phyloP scores from a whole-genome alignment of 2,797 vertebrate species.

The Sebastes miniatus region DNA sequence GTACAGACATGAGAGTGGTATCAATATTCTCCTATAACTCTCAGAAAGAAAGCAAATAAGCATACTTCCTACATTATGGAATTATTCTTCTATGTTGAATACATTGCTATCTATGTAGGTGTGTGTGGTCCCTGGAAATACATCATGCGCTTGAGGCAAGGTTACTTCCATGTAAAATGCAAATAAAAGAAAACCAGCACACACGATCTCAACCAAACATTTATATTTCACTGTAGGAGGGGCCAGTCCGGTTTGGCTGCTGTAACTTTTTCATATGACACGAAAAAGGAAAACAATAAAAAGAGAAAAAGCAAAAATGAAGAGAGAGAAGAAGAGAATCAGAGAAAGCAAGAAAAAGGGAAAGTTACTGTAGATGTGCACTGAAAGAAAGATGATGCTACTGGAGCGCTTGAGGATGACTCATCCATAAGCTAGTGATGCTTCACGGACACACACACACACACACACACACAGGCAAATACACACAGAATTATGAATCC shows the following conservation, averaged over 20 bases:
- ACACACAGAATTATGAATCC: conserved; percentile 25
- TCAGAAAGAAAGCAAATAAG: neutral
- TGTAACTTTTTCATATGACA: conserved; percentile 6
- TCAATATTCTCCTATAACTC: neutral
- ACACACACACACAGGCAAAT: conserved; percentile 14
- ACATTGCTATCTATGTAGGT: neutral
- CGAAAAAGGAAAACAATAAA: neutral
- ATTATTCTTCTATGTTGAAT: neutral
- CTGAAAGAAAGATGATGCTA: conserved; percentile 50
- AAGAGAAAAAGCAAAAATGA: neutral
- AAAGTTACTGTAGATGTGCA: conserved; percentile 43
- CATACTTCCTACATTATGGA: neutral
- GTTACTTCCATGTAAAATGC: conserved; percentile 17
- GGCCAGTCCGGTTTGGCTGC: neutral
- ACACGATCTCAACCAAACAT: conserved; percentile 20
- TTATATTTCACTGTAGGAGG: conserved; percentile 35
- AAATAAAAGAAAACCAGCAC: conserved; percentile 19
- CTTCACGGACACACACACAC: conserved; percentile 38
- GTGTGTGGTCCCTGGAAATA: conserved; percentile 24
- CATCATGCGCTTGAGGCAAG: conserved; percentile 4
- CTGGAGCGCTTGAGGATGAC: conserved; percentile 66
- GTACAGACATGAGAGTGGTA: neutral
- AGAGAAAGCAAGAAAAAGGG: conserved; percentile 1
- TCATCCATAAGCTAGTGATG: conserved; percentile 71
- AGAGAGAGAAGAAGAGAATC: neutral